Evolutionary conservation across 2,113 vertebrate genomes (phyloP).

Genomic region (Pardalotus punctatus): DNA sequence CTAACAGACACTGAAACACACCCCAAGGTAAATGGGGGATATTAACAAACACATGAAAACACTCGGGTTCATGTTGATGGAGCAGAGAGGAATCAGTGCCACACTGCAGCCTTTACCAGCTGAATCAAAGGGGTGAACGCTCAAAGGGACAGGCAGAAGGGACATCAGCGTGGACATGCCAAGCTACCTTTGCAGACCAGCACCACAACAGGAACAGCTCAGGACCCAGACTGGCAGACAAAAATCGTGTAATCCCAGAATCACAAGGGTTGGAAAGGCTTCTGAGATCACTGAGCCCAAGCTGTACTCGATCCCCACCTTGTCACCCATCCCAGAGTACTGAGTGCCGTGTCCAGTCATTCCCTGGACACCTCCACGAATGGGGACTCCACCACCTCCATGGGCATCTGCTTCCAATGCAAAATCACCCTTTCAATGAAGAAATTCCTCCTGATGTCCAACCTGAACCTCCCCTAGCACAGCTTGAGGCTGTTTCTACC

Average conservation of each 20-base stretch:
- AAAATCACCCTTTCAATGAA: neutral
- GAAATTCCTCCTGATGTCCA: neutral
- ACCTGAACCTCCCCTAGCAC: neutral
- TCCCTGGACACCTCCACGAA: neutral
- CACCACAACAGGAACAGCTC: neutral
- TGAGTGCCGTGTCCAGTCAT: neutral
- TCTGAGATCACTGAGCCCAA: neutral
- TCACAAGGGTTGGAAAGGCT: neutral
- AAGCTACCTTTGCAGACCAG: neutral
- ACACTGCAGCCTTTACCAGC: neutral
- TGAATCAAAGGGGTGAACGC: accelerated
- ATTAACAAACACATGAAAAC: neutral
- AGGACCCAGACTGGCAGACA: neutral
- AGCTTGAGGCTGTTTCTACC: neutral
- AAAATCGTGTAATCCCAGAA: neutral
- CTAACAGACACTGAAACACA: neutral
- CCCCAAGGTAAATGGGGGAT: neutral
- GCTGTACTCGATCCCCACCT: accelerated
- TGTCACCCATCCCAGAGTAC: neutral
- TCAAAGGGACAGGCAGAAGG: neutral
- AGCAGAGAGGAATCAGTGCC: accelerated
- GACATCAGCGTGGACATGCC: neutral
- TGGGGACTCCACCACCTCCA: neutral
- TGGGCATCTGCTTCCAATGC: neutral
- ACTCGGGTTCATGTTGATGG: accelerated